Evolutionary conservation across 2,888 invertebrate genomes (phyloP).

Genomic region (Tetropium fuscum): DNA sequence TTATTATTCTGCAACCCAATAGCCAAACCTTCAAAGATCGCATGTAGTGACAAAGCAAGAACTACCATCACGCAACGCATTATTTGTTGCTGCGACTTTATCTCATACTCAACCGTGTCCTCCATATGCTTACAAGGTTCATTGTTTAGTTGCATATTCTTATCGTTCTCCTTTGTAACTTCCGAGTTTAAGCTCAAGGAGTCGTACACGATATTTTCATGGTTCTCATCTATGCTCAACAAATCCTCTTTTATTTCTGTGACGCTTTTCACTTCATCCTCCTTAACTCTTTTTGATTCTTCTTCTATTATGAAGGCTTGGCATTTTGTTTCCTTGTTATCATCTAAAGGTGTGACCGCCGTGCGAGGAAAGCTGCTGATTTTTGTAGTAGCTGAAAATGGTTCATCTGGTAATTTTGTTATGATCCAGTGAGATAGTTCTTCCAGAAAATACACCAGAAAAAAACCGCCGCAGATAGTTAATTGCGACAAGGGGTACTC

Average conservation of each 20-base stretch:
- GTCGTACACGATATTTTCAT: slow-evolving; percentile 37
- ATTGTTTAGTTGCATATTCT: slow-evolving; percentile 42
- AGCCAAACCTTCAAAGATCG: slow-evolving; percentile 70
- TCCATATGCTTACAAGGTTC: slow-evolving; percentile 36
- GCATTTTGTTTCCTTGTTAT: slow-evolving; percentile 8
- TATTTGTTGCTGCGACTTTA: slow-evolving; percentile 58
- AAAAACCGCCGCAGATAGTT: slow-evolving; percentile 68
- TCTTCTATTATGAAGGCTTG: slow-evolving; percentile 42
- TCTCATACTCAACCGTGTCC: slow-evolving; percentile 25
- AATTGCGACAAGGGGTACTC: slow-evolving; percentile 67
- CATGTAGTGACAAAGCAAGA: slow-evolving; percentile 69
- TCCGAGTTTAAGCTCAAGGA: slow-evolving; percentile 43
- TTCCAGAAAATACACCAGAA: slow-evolving; percentile 70
- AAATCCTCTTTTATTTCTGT: slow-evolving; percentile 25
- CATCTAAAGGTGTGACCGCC: slow-evolving; percentile 38
- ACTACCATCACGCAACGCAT: slow-evolving; percentile 65
- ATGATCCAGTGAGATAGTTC: slow-evolving; percentile 65
- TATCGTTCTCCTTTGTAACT: slow-evolving; percentile 46
- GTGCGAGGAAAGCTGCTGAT: slow-evolving; percentile 33
- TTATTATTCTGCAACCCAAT: slow-evolving; percentile 67
- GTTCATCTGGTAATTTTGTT: slow-evolving; percentile 51
- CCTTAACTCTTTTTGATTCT: slow-evolving; percentile 35
- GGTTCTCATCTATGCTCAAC: slow-evolving; percentile 34
- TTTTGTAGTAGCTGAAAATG: slow-evolving; percentile 30
- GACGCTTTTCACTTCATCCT: slow-evolving; percentile 23